Base-by-base conservation (phyloP, 2,888 invertebrate species). In the Tyria jacobaeae region DNA sequence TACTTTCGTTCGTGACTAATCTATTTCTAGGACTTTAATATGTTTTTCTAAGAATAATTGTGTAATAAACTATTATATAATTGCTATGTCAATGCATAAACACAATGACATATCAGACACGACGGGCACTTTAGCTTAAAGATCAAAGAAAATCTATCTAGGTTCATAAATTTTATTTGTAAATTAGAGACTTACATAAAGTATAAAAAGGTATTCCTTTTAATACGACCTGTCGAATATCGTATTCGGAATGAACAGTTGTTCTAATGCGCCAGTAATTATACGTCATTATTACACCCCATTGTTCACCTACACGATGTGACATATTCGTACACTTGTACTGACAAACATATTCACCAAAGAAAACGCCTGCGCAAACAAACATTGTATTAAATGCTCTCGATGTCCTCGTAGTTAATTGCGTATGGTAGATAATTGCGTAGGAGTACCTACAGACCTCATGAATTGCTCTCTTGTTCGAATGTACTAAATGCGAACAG, bases 231-330 rank as follows among this genome's bases (percentile, higher is more conserved):
- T 52, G 35, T 41, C 57, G 35, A 37, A 49, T 51, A 57, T 35
- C 9, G n/a, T 52, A 31, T 65, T 64, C n/a, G 47, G 64, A 66
- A 70, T 57, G 68, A 78, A 80, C 81, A 83, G 75, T 83, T 84
- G 79, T 81, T 79, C 71, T 78, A 84, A 82, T 78, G 68, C 66
- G 70, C 61, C 64, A 70, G 50, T 65, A 68, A 69, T 84, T 81
- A 76, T 68, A 68, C 64, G 54, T 62, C 63, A 76, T 83, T 79
- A 85, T 74, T 77, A 59, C 71, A 69, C 39, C 68, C 80, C 75
- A 87, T 88, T 87, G 87, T 83, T 80, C 84, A 75, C 87, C 87
- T 82, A 85, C 84, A 68, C 63, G 58, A 70, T 63, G 64, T 57
- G 68, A 76, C 68, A 73, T 76, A 76, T 71, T 66, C 63, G 77